Evolutionary conservation across 2,888 invertebrate genomes (phyloP), one percentile per base, ranked within the genome.

Genomic region (Polyommatus iphigenia): DNA sequence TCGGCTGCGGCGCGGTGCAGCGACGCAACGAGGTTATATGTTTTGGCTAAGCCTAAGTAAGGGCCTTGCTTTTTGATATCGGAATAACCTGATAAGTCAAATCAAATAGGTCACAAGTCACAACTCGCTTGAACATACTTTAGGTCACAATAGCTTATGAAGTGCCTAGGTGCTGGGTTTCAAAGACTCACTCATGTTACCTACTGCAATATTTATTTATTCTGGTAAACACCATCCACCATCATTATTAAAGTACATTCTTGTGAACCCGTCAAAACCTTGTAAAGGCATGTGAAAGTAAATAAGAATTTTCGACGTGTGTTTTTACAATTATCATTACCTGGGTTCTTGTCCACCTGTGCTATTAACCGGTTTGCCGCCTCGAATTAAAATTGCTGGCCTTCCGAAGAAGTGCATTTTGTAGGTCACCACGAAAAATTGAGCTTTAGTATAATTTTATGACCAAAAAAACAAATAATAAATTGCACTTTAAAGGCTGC

Each of bases 271-370:
- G 46, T 24, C 46, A 54, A 50, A 50, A 54, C 75, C 50, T 29
- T 75, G 54, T 75, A 50, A 7, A 46, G 24, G 29, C 29, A 54
- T 54, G 75, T 75, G 75, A 75, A 75, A 75, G 75, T 75, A 75
- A 75, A 54, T 50, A 75, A 54, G 67, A 75, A 75, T 75, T 73
- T 75, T 24, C 50, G 50, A 50, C 73, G 73, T 24, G 13, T 73
- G 46, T 50, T 54, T 46, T 20, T 29, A 75, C 54, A 54, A 75
- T 75, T 50, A 75, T 54, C 50, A 46, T 75, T 20, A 29, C 41
- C 75, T 4, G 24, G n/a, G 20, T 13, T 54, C 50, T 75, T 29
- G 50, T 50, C 75, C 75, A 75, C 75, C 75, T 75, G 73, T 73
- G 75, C 50, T 36, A 29, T 24, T 15, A 29, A 75, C 75, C 75